Base-by-base conservation (phyloP, 2,797 vertebrate genomes). In the Pyrocephalus nanus region DNA sequence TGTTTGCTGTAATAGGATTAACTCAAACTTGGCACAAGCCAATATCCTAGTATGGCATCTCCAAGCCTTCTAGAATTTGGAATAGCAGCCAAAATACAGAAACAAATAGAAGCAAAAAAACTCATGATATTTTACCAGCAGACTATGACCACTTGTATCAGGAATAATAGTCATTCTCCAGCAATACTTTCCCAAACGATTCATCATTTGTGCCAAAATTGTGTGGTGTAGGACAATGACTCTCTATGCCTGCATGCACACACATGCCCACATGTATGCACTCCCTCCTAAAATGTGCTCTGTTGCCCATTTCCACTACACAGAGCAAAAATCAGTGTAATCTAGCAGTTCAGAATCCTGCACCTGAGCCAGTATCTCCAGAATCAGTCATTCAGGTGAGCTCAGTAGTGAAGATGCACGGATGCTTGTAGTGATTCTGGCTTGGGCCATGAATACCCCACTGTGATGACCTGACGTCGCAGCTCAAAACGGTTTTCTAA, bases 241-340 rank as follows among this genome's bases (percentile, higher is more conserved):
- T 78, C 20, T n/a, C 9, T 79, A 21, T 1, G 2, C 20, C 27
- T 12, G 6, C 32, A 8, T 0, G 1, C 42, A 55, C 10, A 23
- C 1, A 0, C 6, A 23, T 1, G 3, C 5, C 19, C 14, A 15
- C 14, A 29, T 6, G 21, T 5, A 26, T 2, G 18, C 18, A 27
- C 42, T 29, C 5, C 6, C 19, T 69, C 21, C 34, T 45, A 25
- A 91, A 84, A 57, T 8, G 3, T 29, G 6, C 7, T 69, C 10
- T 62, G 5, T 29, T 50, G n/a, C 18, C 8, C 5, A 40, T 11
- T 19, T 67, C 18, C 6, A 25, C 21, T 32, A 15, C 27, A 8
- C 0, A 7, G 32, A 69, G 9, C 0, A 5, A 69, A 38, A 2
- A 11, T 22, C 38, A 30, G 2, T 17, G 32, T 36, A 34, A 34